These are phyloP conservation scores for Lerista edwardsae DNA, from an alignment of 2,797 vertebrate genomes.

Conservation along the genomic window DNA sequence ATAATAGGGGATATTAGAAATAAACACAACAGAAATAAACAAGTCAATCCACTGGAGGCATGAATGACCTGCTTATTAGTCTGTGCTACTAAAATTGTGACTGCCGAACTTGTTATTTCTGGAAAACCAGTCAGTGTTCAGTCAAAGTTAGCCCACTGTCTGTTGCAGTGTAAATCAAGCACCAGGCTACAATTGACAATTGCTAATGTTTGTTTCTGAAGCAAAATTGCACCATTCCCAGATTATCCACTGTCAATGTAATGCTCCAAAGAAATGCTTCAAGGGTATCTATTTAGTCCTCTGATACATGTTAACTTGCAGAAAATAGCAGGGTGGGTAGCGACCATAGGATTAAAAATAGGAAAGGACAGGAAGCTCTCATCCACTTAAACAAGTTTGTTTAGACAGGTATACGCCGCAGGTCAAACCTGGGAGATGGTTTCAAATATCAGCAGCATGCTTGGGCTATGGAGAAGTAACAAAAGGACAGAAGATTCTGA, in stretches of 20 bases:
- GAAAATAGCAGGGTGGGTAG: slow-evolving; percentile 8
- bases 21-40: neutral
- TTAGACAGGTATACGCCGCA: neutral
- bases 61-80: neutral
- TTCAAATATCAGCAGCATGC: neutral
- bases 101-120: slow-evolving; percentile 3
- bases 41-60: slow-evolving; percentile 7
- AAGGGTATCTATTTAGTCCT: neutral
- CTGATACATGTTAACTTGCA: neutral
- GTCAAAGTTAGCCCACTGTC: slow-evolving; percentile 6
- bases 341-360: neutral
- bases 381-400: slow-evolving; percentile 1
- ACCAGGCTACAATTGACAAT: neutral
- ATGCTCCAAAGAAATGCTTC: neutral
- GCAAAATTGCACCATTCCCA: neutral
- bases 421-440: neutral
- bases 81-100: neutral
- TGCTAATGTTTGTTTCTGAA: slow-evolving; percentile 9
- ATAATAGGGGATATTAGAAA: too few relatives aligned
- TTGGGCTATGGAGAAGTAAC: neutral
- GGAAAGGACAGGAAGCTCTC: neutral
- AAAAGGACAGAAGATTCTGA: neutral
- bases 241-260: neutral
- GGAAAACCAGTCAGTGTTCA: slow-evolving; percentile 13
- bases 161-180: slow-evolving; percentile 8